Evolutionary conservation across 2,888 invertebrate species (phyloP).

Genomic region (Orthonevra nobilis): DNA sequence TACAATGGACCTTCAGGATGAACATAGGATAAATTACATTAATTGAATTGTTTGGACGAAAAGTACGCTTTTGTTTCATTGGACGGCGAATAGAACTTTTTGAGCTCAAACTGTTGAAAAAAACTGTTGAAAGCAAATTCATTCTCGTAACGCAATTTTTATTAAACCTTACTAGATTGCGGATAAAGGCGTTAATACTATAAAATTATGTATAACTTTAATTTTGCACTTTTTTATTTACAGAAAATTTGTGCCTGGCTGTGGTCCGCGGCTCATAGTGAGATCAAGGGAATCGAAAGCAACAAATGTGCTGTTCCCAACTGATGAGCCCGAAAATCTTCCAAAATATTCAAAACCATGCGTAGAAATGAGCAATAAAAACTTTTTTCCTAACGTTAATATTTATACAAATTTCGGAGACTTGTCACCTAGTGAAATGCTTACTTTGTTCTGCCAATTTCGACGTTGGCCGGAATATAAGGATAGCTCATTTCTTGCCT

Average conservation of each 20-base stretch:
- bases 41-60: no score
- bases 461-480: conserved; percentile 84
- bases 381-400: conserved; percentile 82
- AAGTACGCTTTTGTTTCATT: no score
- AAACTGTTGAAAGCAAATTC: no score
- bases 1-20: no score
- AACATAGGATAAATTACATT: no score
- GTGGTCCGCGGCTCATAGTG: conserved; percentile 84
- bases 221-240: conserved; percentile 69
- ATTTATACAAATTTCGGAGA: conserved; percentile 88
- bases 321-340: conserved; percentile 46
- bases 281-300: conserved; percentile 68
- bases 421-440: conserved; percentile 83
- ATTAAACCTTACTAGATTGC: no score
- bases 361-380: conserved; percentile 74
- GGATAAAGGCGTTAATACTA: neutral
- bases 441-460: conserved; percentile 84
- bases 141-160: no score
- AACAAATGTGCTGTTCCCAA: conserved; percentile 17
- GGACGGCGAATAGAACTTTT: no score
- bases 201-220: neutral
- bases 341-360: conserved; percentile 75
- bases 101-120: no score
- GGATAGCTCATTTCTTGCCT: conserved; percentile 84
- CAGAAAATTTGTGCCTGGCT: conserved; percentile 87